phyloP scores from a whole-genome alignment of 1,140 invertebrate genomes.

The Bemisia tabaci region DNA sequence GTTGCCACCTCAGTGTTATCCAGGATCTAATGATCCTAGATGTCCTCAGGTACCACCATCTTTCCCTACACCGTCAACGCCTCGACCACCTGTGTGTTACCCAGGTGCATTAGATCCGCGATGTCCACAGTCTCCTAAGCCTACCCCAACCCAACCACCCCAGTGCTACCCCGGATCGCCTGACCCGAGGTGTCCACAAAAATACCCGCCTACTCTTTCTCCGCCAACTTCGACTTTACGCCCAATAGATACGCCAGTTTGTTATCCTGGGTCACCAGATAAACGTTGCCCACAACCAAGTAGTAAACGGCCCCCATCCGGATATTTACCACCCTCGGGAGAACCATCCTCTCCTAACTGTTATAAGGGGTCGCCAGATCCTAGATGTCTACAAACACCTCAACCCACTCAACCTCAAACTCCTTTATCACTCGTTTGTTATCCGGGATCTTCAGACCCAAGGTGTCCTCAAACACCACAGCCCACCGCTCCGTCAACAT shows the following conservation, averaged over 20 bases:
- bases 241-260: conserved; percentile 21
- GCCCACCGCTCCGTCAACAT: conserved; percentile 25
- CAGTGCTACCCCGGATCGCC: conserved; percentile 22
- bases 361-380: conserved; percentile 27
- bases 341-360: conserved; percentile 19
- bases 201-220: background rate
- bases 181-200: conserved; percentile 25
- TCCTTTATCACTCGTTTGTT: conserved; percentile 19
- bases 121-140: conserved; percentile 33
- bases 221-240: conserved; percentile 15
- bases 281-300: conserved; percentile 31
- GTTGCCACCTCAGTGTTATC: conserved; percentile 16
- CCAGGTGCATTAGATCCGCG: conserved; percentile 34
- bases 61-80: conserved; percentile 21
- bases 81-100: conserved; percentile 25
- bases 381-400: conserved; percentile 27
- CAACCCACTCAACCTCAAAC: conserved; percentile 11
- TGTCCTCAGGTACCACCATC: conserved; percentile 16
- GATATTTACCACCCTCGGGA: conserved; percentile 13
- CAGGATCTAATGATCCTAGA: conserved; percentile 22
- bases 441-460: conserved; percentile 22
- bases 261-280: conserved; percentile 35
- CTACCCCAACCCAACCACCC: conserved; percentile 23
- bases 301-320: conserved; percentile 21
- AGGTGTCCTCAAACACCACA: conserved; percentile 16